A percentile compares a stretch with the other conserved stretches of the same genome.
Conservation (phyloP, 2,113 vertebrate species). For the human (Homo sapiens) region GRCh38 chr2:34136501-34137000, state of each 20-base stretch:
- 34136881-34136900: neutral
- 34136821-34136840: neutral
- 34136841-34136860: neutral
- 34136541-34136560: neutral
- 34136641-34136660: neutral
- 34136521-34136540: neutral
- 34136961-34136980: neutral
- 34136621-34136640: neutral
- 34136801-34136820: neutral
- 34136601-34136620: neutral
- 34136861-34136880: neutral
- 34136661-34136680: neutral
- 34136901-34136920: neutral
- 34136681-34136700: neutral
- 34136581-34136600: neutral
- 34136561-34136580: neutral
- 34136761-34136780: neutral
- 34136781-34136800: neutral
- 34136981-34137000: neutral
- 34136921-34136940: neutral
- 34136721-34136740: neutral
- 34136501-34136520: neutral
- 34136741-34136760: neutral
- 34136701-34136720: neutral
- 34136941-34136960: neutral